phyloP scores from a whole-genome alignment of 2,113 vertebrate genomes.

The Ammospiza caudacuta region DNA sequence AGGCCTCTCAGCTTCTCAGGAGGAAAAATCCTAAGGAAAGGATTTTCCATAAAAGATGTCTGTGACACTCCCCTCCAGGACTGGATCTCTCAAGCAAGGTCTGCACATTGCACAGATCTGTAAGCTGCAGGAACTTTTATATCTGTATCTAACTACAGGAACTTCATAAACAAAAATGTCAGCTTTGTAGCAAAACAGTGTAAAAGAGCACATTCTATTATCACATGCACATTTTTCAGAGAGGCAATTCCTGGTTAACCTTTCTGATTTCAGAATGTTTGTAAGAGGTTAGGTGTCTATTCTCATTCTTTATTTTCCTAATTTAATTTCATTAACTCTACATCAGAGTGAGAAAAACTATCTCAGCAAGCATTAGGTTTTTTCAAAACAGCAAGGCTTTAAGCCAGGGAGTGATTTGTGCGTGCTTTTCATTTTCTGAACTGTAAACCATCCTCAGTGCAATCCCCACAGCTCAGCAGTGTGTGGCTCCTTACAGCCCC shows the following conservation, averaged over 20 bases:
- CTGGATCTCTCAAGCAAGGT: not conserved
- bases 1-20: too few species aligned
- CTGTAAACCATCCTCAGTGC: not conserved
- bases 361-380: not conserved
- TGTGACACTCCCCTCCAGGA: not conserved
- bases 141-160: not conserved
- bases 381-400: not conserved
- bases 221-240: not conserved
- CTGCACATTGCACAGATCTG: not conserved
- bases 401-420: not conserved
- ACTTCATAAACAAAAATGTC: not conserved
- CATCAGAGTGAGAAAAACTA: not conserved
- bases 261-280: not conserved
- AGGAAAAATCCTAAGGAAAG: too few species aligned
- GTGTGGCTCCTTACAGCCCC: not conserved
- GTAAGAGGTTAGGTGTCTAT: not conserved
- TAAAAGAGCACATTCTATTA: not conserved
- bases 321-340: not conserved
- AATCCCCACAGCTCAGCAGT: not conserved
- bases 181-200: not conserved
- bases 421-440: not conserved
- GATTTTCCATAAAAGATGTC: too few species aligned
- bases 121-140: not conserved
- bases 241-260: not conserved
- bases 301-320: not conserved